These are phyloP conservation scores for Mus spicilegus DNA, from an alignment of 2,113 vertebrate genomes.

Conservation along the genomic window DNA sequence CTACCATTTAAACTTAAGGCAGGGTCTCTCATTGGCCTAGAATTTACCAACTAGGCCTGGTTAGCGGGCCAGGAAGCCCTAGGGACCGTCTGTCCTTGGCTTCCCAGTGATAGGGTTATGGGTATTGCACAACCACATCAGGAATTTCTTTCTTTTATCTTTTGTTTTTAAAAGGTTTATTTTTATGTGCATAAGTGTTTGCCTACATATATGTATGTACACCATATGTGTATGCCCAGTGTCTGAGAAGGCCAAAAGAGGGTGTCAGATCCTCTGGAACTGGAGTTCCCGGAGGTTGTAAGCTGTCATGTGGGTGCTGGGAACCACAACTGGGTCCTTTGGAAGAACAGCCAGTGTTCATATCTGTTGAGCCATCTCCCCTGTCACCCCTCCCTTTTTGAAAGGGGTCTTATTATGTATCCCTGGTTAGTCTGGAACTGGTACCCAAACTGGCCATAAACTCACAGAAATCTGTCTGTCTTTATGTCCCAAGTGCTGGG, in stretches of 20 bases:
- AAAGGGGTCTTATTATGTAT: neutral
- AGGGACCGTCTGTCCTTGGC: neutral
- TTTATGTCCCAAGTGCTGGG: neutral
- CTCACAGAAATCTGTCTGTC: neutral
- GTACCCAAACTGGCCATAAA: neutral
- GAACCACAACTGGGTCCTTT: neutral
- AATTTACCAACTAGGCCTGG: neutral
- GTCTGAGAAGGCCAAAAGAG: neutral
- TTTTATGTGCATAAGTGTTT: neutral
- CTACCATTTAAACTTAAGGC: neutral
- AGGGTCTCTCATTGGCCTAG: neutral
- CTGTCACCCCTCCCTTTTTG: too few species aligned
- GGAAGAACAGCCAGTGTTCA: neutral
- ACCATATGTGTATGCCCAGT: too few species aligned
- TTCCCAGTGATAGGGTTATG: too few species aligned
- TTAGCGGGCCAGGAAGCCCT: neutral
- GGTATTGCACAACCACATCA: neutral
- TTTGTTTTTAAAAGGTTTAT: neutral
- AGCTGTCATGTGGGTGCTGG: neutral
- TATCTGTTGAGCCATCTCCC: neutral
- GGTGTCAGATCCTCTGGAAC: neutral
- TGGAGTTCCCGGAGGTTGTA: neutral
- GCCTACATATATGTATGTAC: neutral
- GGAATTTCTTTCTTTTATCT: neutral
- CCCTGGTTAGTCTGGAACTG: neutral